phyloP scores from a whole-genome alignment of 2,888 invertebrate species.

The Tenthredo notha region DNA sequence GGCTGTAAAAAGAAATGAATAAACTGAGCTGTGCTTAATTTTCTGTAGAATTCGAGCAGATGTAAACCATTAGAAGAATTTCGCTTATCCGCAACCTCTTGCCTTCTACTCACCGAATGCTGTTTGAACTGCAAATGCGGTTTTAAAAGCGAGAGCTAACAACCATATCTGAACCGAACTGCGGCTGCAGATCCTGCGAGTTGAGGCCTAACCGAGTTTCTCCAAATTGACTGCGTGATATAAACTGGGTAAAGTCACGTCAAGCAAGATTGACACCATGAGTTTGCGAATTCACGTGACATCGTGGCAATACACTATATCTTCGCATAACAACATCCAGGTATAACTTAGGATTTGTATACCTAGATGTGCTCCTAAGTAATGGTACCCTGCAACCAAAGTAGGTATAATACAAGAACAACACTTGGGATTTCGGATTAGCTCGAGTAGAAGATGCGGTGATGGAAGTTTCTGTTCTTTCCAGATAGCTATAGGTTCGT shows the following conservation, averaged over 20 bases:
- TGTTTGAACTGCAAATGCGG: constrained; percentile 20
- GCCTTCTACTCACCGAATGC: neutral
- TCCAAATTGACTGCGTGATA: constrained; percentile 37
- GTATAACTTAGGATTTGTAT: neutral
- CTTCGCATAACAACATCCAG: neutral
- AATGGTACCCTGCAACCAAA: neutral
- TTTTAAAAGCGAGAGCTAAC: neutral
- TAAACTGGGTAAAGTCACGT: constrained; percentile 34
- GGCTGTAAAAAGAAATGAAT: neutral
- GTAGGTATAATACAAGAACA: neutral
- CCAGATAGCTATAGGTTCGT: constrained; percentile 1
- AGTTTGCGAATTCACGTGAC: constrained; percentile 9
- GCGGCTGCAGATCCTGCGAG: neutral
- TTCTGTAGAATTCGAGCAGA: neutral
- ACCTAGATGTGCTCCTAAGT: neutral
- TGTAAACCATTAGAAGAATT: neutral
- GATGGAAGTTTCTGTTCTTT: constrained; percentile 1
- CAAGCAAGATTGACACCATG: constrained; percentile 4
- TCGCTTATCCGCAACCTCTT: neutral
- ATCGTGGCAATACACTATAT: constrained; percentile 16
- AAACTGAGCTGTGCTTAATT: neutral
- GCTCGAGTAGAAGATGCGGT: neutral
- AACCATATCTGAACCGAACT: constrained; percentile 5
- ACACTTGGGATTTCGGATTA: neutral
- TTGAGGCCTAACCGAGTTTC: constrained; percentile 15